These are phyloP conservation scores for Actinernus sp. DNA, from an alignment of 92 coral and sea anemone genomes.

Conservation along the genomic window DNA sequence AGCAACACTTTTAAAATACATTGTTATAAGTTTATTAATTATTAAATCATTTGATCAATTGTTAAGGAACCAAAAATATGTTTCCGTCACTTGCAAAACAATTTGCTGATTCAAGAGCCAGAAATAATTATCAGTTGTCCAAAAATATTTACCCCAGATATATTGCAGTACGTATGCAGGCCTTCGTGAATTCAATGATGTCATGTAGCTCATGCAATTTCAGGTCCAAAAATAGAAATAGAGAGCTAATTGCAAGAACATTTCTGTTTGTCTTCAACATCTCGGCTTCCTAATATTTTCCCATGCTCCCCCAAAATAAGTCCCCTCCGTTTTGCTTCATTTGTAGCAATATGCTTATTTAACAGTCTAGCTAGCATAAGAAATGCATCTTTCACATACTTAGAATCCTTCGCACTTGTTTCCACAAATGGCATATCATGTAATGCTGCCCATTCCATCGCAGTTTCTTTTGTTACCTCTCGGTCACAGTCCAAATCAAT, in stretches of 20 bases:
- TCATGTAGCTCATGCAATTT: too few species aligned
- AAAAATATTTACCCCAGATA: too few species aligned
- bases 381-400: slow-evolving; percentile 88
- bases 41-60: too few species aligned
- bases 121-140: too few species aligned
- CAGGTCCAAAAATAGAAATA: too few species aligned
- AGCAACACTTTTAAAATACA: too few species aligned
- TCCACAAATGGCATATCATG: slow-evolving; percentile 95
- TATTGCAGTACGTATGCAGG: too few species aligned
- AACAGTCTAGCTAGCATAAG: slow-evolving; percentile 76
- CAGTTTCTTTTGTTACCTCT: slow-evolving; percentile 81
- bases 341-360: slow-evolving; percentile 74
- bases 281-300: slow-evolving; percentile 18
- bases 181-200: too few species aligned
- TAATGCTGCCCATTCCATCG: slow-evolving; percentile 81
- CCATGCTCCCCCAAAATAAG: slow-evolving; percentile 60
- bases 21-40: too few species aligned
- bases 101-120: too few species aligned
- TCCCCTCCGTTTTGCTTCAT: slow-evolving; percentile 54
- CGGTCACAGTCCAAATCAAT: slow-evolving; percentile 83
- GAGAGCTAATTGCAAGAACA: slow-evolving; percentile 74
- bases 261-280: slow-evolving; percentile 46
- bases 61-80: too few species aligned
- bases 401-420: slow-evolving; percentile 90
- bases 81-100: too few species aligned